Conservation (phyloP, 2,888 invertebrate genomes). For the Temnothorax rugatulus region DNA sequence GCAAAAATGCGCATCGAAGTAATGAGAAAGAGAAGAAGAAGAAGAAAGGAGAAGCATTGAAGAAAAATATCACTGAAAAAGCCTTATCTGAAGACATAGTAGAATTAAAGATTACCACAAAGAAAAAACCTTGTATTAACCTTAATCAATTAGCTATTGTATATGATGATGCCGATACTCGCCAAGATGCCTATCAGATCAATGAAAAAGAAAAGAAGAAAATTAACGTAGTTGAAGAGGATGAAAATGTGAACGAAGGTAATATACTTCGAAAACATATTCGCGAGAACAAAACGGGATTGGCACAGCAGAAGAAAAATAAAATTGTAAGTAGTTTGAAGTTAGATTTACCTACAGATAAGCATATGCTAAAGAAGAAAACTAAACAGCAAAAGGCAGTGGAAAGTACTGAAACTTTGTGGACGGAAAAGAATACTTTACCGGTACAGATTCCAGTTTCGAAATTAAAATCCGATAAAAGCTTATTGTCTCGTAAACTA, state of each 20-base stretch:
- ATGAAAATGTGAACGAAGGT: not conserved
- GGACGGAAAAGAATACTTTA: not conserved
- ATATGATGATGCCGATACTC: not conserved
- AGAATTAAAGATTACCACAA: slow-evolving; percentile 10
- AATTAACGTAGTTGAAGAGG: not conserved
- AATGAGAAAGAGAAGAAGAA: slow-evolving; percentile 51
- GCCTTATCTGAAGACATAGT: not conserved
- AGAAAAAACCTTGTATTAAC: not conserved
- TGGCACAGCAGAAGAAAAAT: not conserved
- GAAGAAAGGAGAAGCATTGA: slow-evolving; percentile 41
- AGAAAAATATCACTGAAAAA: not conserved
- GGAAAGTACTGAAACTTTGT: not conserved
- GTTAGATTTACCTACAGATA: no score
- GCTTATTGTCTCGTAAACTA: slow-evolving; percentile 19
- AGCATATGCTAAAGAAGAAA: slow-evolving; percentile 35
- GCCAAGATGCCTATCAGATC: not conserved
- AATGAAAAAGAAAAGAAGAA: slow-evolving; percentile 45
- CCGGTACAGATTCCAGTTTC: not conserved
- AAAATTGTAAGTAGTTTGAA: not conserved
- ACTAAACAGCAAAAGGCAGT: slow-evolving; percentile 34
- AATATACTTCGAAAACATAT: not conserved
- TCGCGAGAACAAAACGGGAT: not conserved
- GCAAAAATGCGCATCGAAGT: not conserved
- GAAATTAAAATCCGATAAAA: not conserved
- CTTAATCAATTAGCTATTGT: not conserved